These are phyloP conservation scores for Falcunculus frontatus DNA, from an alignment of 2,113 vertebrate genomes.

Conservation along the genomic window DNA sequence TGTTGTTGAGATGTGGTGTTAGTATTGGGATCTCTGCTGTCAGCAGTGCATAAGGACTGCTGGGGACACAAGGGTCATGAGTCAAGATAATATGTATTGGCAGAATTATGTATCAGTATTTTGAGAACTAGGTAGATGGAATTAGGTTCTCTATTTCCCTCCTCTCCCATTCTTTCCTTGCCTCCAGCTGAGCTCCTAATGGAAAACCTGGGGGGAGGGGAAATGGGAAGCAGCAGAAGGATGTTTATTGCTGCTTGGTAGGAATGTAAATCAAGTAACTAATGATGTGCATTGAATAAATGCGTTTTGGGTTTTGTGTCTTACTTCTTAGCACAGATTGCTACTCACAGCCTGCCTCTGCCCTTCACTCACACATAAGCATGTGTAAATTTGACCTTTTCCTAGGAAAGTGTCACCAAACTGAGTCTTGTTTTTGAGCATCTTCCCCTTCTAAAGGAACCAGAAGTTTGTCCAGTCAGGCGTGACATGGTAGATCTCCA, in stretches of 20 bases:
- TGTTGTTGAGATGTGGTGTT: neutral
- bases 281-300: conserved; percentile 21
- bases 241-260: conserved; percentile 4
- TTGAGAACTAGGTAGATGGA: neutral
- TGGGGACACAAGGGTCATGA: neutral
- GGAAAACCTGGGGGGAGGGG: neutral
- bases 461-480: neutral
- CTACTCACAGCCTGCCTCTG: neutral
- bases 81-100: neutral
- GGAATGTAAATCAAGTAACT: conserved; percentile 33
- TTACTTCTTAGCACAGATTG: neutral
- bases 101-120: neutral
- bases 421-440: neutral
- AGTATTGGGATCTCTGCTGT: neutral
- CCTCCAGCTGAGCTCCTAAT: conserved; percentile 16
- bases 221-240: neutral
- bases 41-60: neutral
- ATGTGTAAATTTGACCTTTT: neutral
- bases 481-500: neutral
- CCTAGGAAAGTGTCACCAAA: neutral
- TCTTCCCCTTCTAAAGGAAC: neutral
- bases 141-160: neutral
- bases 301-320: neutral
- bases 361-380: neutral
- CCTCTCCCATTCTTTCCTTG: neutral